phyloP scores from a whole-genome alignment of 2,888 invertebrate genomes.

The Globia sparganii region DNA sequence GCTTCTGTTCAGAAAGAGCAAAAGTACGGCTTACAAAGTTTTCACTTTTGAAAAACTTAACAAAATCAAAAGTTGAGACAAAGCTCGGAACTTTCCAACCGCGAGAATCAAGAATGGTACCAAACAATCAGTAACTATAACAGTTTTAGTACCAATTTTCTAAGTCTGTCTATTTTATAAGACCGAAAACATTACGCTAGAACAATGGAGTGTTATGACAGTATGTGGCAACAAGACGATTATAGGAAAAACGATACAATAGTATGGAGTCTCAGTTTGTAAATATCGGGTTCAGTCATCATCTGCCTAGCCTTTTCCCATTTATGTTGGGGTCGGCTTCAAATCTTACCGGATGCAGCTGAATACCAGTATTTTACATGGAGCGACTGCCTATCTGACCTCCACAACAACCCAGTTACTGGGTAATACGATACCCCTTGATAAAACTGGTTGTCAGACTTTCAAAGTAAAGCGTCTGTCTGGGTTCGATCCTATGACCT shows the following conservation, averaged over 20 bases:
- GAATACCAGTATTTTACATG: too few relatives aligned
- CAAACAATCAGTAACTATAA: slow-evolving; percentile 44
- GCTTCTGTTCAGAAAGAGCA: too few relatives aligned
- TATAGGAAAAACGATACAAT: slow-evolving; percentile 71
- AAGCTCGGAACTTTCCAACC: slow-evolving; percentile 16
- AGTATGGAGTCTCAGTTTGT: slow-evolving; percentile 60
- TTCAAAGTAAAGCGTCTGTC: too few relatives aligned
- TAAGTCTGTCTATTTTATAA: slow-evolving; percentile 57
- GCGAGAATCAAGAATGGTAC: slow-evolving; percentile 41
- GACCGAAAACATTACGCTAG: slow-evolving; percentile 57
- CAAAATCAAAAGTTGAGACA: background rate
- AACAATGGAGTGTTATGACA: slow-evolving; percentile 73
- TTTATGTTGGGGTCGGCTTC: too few relatives aligned
- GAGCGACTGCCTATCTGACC: too few relatives aligned
- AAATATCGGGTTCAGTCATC: slow-evolving; percentile 62
- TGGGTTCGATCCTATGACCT: too few relatives aligned
- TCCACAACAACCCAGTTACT: too few relatives aligned
- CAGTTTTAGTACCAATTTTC: slow-evolving; percentile 59
- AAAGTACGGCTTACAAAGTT: too few relatives aligned
- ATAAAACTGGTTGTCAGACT: too few relatives aligned
- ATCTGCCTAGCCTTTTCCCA: too few relatives aligned
- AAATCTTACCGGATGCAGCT: too few relatives aligned
- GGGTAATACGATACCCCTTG: too few relatives aligned
- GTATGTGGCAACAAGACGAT: slow-evolving; percentile 52
- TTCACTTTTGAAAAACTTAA: background rate